Conservation (phyloP, 2,113 vertebrate genomes). For the Caranx melampygus region DNA sequence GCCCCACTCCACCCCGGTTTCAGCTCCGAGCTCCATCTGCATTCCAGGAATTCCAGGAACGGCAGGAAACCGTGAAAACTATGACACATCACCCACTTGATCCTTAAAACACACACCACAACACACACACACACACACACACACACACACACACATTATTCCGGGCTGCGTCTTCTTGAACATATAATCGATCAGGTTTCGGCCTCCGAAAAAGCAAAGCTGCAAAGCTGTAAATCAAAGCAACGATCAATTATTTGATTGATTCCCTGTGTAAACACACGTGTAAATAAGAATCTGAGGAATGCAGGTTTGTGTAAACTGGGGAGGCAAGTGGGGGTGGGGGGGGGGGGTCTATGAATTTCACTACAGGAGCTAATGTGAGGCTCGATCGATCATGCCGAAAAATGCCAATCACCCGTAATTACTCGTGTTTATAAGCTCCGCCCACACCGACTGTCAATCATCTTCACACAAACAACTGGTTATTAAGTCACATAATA, state of each 20-base stretch:
- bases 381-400: conserved; percentile 35
- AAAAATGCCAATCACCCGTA: conserved; percentile 25
- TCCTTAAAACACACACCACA: not conserved
- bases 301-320: not conserved
- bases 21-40: conserved; percentile 34
- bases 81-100: conserved; percentile 58
- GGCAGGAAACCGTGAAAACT: conserved; percentile 49
- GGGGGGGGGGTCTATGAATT: not conserved
- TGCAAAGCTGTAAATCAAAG: conserved; percentile 42
- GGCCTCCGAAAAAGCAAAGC: conserved; percentile 30
- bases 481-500: not conserved
- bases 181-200: conserved; percentile 65
- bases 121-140: not conserved
- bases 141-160: conserved; percentile 17
- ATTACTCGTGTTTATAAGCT: not conserved
- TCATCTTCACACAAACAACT: not conserved
- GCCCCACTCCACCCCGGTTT: conserved; percentile 38
- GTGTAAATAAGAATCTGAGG: conserved; percentile 19
- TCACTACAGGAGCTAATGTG: not conserved
- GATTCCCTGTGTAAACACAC: conserved; percentile 14
- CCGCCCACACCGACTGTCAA: not conserved
- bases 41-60: conserved; percentile 74
- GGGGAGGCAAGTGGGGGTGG: not conserved
- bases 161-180: conserved; percentile 50
- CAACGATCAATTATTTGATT: conserved; percentile 29